These are phyloP conservation scores for Oophaga pumilio DNA, from an alignment of 2,113 vertebrate species.

Conservation along the genomic window DNA sequence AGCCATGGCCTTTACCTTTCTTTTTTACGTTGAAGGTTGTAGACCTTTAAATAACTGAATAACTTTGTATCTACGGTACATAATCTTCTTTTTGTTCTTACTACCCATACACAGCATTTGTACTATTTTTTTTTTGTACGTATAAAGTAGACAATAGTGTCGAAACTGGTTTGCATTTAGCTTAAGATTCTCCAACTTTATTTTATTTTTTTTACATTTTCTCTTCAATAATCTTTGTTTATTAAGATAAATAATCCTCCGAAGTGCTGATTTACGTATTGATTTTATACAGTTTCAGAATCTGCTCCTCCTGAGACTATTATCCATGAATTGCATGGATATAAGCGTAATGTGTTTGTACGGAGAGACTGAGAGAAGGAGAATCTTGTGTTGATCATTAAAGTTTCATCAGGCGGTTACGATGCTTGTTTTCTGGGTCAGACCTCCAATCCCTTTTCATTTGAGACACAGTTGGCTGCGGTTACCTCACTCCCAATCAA, in stretches of 20 bases:
- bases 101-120: no score
- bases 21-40: no score
- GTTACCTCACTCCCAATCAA: conserved; percentile 84
- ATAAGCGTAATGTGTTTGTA: conserved; percentile 39
- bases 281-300: conserved; percentile 68
- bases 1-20: background rate
- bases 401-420: conserved; percentile 79
- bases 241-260: conserved; percentile 7
- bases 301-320: conserved; percentile 65
- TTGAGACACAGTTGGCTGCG: conserved; percentile 78
- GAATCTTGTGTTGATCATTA: conserved; percentile 80
- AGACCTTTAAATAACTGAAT: no score
- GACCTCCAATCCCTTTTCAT: conserved; percentile 80
- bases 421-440: conserved; percentile 83
- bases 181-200: background rate
- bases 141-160: no score
- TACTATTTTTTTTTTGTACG: no score
- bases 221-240: background rate
- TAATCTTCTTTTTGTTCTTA: no score
- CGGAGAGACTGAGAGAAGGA: conserved; percentile 62
- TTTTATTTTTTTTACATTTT: background rate
- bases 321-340: background rate
- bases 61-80: no score
- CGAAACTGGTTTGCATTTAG: background rate
- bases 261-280: conserved; percentile 66